These are phyloP conservation scores for Petrocephalus microphthalmus DNA, from an alignment of 2,113 vertebrate genomes.

Conservation along the genomic window DNA sequence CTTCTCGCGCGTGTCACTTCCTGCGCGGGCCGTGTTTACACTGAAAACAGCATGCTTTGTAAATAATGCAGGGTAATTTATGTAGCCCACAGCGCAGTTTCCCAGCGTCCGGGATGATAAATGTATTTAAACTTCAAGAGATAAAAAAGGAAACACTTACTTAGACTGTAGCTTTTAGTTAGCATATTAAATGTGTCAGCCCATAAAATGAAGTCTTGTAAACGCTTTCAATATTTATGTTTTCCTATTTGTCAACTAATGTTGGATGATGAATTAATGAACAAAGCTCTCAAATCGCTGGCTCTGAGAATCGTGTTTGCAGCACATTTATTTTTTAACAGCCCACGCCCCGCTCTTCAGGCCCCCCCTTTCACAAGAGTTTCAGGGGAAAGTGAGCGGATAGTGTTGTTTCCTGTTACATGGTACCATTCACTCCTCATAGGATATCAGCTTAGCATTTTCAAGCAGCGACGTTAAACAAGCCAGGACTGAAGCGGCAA, in stretches of 20 bases:
- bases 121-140: constrained; percentile 34
- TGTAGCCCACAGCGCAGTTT: constrained; percentile 41
- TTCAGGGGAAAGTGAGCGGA: constrained; percentile 59
- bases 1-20: constrained; percentile 34
- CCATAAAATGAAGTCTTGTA: constrained; percentile 60
- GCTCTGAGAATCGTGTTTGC: constrained; percentile 52
- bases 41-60: constrained; percentile 48
- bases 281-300: constrained; percentile 55
- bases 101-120: constrained; percentile 35
- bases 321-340: constrained; percentile 63
- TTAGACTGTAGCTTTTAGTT: constrained; percentile 61
- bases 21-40: constrained; percentile 38
- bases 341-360: constrained; percentile 25
- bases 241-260: constrained; percentile 70
- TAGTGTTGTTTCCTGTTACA: constrained; percentile 59
- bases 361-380: constrained; percentile 50
- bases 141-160: constrained; percentile 33
- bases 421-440: constrained; percentile 51
- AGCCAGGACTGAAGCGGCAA: constrained; percentile 49
- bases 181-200: constrained; percentile 67
- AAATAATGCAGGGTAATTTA: constrained; percentile 50
- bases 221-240: constrained; percentile 68
- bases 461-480: constrained; percentile 45
- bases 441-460: constrained; percentile 41
- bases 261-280: constrained; percentile 68